Evolutionary conservation across 92 coral and sea anemone genomes (phyloP), one percentile per base, ranked within the genome.

Genomic region (Anthopleura xanthogrammica): DNA sequence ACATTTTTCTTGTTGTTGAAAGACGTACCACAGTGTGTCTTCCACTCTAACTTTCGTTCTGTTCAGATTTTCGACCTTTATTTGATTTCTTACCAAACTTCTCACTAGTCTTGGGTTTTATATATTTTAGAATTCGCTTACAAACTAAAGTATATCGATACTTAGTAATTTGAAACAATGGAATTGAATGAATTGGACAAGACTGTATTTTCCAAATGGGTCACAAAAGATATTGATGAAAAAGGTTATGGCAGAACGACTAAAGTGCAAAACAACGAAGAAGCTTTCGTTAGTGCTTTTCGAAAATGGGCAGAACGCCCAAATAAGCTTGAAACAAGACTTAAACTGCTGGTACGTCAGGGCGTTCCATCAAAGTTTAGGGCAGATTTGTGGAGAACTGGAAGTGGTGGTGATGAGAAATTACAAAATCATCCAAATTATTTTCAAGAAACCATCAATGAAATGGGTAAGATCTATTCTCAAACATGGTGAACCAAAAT

Each of bases 191-290:
- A 80, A 19, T 36, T 93, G 8, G 85, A 83, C 42, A 66, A 83
- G 16, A 66, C 87, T 52, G 85, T 55, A 83, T 93, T 91, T 68
- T 85, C 97, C 16, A 81, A 89, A 71, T 93, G 92, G 92, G 92
- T 91, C 48, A 83, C 75, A 10, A 66, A 76, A 52, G 76, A 60
- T 29, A 20, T 2, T 13, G 58, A 54, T 65, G 84, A 77, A 29
- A 54, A 81, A 43, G 48, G 41, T 54, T 80, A 82, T 65, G 72
- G 39, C 22, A 77, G 75, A 17, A 55, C 79, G 9, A 50, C 82
- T 20, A 83, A 82, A 54, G 65, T 83, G 48, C 86, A 72, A 29
- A 85, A 89, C 80, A 79, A 86, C 24, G 95, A 89, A 41, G 90
- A 89, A 20, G 91, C 84, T 46, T 79, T 93, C 7, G 84, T 74